Conservation (phyloP, 2,797 vertebrate species). For the Sebastes taczanowskii region DNA sequence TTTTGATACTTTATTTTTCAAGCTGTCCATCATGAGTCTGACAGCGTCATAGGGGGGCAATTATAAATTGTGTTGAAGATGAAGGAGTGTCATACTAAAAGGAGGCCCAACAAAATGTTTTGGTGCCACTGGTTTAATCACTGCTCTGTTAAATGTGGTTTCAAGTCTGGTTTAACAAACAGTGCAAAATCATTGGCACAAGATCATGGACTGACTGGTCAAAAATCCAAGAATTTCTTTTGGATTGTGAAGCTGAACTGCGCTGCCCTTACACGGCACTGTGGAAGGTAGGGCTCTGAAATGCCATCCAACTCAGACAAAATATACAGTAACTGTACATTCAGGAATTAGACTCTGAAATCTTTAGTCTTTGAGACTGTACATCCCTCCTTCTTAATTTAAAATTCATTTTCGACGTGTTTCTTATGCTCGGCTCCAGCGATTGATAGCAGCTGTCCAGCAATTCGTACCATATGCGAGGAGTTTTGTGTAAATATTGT, state of each 20-base stretch:
- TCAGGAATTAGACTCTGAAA: conserved; percentile 41
- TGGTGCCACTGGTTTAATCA: no score
- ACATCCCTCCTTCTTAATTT: conserved; percentile 69
- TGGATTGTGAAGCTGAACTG: not conserved
- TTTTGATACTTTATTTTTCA: no score
- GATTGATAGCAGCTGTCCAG: conserved; percentile 79
- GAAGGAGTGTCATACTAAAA: no score
- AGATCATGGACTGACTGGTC: not conserved
- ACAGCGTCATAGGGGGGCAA: no score
- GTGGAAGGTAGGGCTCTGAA: not conserved
- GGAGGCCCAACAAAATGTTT: no score
- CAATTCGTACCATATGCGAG: conserved; percentile 77
- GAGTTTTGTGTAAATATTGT: conserved; percentile 80
- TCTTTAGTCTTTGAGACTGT: conserved; percentile 38
- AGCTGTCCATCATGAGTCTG: no score
- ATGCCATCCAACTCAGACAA: not conserved
- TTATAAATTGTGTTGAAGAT: no score
- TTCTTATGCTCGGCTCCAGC: conserved; percentile 54
- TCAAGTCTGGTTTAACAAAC: not conserved
- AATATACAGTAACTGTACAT: conserved; percentile 41
- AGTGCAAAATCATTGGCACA: not conserved
- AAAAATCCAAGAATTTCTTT: not conserved
- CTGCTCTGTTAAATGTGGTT: no score
- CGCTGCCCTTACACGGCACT: not conserved
- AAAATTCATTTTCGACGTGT: conserved; percentile 78